Base-by-base conservation (phyloP, 2,113 vertebrate genomes). In the Gobius niger region DNA sequence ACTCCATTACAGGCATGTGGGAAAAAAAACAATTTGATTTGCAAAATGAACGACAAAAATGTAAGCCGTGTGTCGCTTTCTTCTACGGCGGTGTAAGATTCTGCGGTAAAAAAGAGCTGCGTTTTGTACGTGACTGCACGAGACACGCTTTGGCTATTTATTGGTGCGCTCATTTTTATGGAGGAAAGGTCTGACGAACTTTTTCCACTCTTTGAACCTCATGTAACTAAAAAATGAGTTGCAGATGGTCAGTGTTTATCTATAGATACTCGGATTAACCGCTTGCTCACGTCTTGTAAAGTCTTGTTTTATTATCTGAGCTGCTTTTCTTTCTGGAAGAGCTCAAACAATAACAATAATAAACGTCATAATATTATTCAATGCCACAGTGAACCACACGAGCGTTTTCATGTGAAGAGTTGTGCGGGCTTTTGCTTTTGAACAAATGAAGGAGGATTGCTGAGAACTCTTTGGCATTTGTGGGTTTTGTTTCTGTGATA, bases 151-250 rank as follows among this genome's bases (percentile, higher is more conserved):
- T 24, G 10, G 10, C 5, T 18, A 66, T 51, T 74, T 72, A 63
- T 82, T 54, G 52, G 18, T 56, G 52, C 18, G 59, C 34, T 63
- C 2, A 18, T 46, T 70, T 72, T 76, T 70, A 50, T 51, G 44
- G 59, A 52, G 3, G 14, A 16, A 44, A 53, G 44, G 9, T 65
- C 13, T 73, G 63, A 63, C 15, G 40, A 24, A 59, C 24, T 63
- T 63, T 70, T 79, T 84, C 52, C 54, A 24, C 53, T 56, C 56
- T 75, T 70, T 68, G 52, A 72, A 73, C 63, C 53, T 60, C 65
- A 44, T 7, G 41, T 14, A 44, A 9, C 12, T 34, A 34, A 19
- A 40, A 24, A 67, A 52, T 7, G 13, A 6, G 60, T 51, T 47
- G 11, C 57, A 50, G 44, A 44, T 68, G 16, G 19, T 60, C 57